These are phyloP conservation scores for Triplophysa siluroides DNA, from an alignment of 2,113 vertebrate species.

Conservation along the genomic window DNA sequence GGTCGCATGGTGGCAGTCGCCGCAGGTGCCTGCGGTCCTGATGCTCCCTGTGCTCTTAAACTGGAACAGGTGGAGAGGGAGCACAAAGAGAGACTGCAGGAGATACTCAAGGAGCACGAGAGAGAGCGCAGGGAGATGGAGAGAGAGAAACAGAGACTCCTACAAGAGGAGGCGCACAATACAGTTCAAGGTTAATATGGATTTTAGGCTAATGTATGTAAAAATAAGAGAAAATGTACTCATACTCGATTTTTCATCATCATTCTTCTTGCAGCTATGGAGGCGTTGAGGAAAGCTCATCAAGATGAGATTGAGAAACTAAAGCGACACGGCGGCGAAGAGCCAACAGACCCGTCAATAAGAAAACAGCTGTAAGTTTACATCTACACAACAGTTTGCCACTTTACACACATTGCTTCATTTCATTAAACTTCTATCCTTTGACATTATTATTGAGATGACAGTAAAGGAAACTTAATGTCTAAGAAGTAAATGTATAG, in stretches of 20 bases:
- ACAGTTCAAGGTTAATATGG: conserved; percentile 78
- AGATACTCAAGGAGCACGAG: conserved; percentile 84
- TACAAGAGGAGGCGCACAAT: conserved; percentile 81
- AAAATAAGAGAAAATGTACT: background rate
- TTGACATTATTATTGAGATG: no score
- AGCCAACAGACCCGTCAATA: conserved; percentile 66
- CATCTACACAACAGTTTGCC: background rate
- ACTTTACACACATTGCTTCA: background rate
- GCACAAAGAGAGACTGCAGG: conserved; percentile 82
- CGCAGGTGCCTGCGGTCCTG: conserved; percentile 64
- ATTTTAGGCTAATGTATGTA: no score
- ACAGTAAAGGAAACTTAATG: no score
- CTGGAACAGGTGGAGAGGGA: conserved; percentile 85
- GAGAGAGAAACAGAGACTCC: conserved; percentile 80
- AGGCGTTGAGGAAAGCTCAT: conserved; percentile 86
- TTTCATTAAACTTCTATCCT: no score
- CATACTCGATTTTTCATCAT: background rate
- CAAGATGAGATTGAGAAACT: conserved; percentile 82
- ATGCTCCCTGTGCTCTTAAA: conserved; percentile 78
- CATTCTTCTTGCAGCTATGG: conserved; percentile 74
- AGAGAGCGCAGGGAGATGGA: conserved; percentile 80
- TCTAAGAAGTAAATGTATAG: no score
- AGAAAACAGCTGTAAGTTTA: conserved; percentile 81
- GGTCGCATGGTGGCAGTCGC: conserved; percentile 46
- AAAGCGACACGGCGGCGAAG: conserved; percentile 59